Percentiles rank a stretch among this genome's conserved stretches.
These are phyloP conservation scores for Halesus radiatus DNA, from an alignment of 1,140 invertebrate genomes.

Conservation along the genomic window DNA sequence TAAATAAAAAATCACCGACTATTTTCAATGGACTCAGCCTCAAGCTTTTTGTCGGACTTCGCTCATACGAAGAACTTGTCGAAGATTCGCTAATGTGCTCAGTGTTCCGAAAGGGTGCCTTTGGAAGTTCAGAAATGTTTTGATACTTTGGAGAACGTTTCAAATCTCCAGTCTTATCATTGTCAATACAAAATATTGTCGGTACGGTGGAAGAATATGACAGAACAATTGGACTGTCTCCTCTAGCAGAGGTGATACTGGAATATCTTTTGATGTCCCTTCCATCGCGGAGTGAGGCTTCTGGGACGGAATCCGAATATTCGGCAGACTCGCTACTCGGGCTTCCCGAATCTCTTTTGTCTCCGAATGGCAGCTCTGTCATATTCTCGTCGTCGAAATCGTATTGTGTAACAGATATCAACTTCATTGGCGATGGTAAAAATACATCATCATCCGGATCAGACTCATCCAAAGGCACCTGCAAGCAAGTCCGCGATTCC, in stretches of 20 bases:
- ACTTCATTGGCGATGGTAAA: constrained; percentile 41
- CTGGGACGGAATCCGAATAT: not conserved
- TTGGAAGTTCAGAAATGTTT: constrained; percentile 24
- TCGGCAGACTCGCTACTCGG: not conserved
- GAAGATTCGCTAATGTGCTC: constrained; percentile 14
- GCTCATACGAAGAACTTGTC: constrained; percentile 8
- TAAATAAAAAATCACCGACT: constrained; percentile 48
- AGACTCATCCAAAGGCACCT: not conserved
- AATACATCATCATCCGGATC: constrained; percentile 51
- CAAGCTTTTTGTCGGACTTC: constrained; percentile 50
- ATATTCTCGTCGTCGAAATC: constrained; percentile 42
- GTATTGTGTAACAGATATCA: constrained; percentile 37
- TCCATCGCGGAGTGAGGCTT: not conserved
- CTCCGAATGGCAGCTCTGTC: constrained; percentile 46
- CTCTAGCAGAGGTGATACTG: not conserved
- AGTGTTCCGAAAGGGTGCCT: not conserved
- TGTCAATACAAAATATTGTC: constrained; percentile 24
- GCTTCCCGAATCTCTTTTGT: not conserved
- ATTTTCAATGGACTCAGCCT: constrained; percentile 50
- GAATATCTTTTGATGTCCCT: not conserved
- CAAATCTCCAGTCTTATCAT: constrained; percentile 16
- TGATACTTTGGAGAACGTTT: constrained; percentile 30
- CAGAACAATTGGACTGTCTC: not conserved
- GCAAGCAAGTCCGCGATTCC: not conserved
- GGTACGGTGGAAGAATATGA: constrained; percentile 13